Evolutionary conservation across 2,797 vertebrate species (phyloP).

Genomic region (Enteromius argenteus): DNA sequence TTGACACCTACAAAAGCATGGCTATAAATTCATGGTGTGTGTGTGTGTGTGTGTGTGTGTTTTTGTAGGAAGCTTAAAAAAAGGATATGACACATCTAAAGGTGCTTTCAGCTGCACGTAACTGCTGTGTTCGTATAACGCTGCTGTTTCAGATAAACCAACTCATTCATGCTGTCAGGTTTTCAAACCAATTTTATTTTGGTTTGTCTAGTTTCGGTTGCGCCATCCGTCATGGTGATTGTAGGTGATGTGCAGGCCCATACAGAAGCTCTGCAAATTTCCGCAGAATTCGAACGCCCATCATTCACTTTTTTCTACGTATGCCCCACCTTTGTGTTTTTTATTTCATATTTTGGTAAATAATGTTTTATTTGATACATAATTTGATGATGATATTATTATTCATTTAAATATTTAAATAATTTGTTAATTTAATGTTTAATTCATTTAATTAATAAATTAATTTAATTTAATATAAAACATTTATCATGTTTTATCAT

Average conservation of each 20-base stretch:
- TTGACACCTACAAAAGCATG: slow-evolving; percentile 78
- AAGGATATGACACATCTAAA: slow-evolving; percentile 2
- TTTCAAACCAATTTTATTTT: slow-evolving; percentile 14
- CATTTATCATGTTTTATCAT: background rate
- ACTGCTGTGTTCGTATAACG: background rate
- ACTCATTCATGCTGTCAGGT: slow-evolving; percentile 20
- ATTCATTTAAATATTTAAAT: background rate
- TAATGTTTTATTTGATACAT: background rate
- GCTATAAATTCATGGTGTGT: slow-evolving; percentile 70
- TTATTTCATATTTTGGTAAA: background rate
- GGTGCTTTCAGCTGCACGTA: background rate
- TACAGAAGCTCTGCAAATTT: background rate
- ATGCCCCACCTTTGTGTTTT: background rate
- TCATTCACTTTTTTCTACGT: background rate
- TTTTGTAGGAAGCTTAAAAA: slow-evolving; percentile 11
- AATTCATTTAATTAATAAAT: background rate
- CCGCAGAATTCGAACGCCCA: background rate
- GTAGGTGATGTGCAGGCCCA: background rate
- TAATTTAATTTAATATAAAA: background rate
- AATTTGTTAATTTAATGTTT: background rate
- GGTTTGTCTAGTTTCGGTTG: slow-evolving; percentile 30
- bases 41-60: background rate
- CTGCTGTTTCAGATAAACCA: slow-evolving; percentile 16
- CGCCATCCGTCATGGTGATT: slow-evolving; percentile 6
- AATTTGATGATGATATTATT: background rate